Percentiles rank a stretch among this genome's conserved stretches.
phyloP scores from a whole-genome alignment of 2,888 invertebrate genomes.

The Dryocosmus kuriphilus region DNA sequence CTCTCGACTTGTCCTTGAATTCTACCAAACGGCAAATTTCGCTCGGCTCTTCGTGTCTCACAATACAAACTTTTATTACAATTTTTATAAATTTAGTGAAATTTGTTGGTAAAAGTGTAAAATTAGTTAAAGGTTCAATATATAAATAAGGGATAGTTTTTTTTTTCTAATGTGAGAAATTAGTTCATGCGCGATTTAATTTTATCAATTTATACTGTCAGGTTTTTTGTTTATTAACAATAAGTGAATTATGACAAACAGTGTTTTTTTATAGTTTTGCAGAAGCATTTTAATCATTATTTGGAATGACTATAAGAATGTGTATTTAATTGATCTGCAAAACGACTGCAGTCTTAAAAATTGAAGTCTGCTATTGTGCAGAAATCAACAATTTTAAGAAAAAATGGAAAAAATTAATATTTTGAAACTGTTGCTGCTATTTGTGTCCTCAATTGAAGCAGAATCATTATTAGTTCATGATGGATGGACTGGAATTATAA shows the following conservation, averaged over 20 bases:
- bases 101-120: neutral
- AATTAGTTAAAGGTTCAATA: neutral
- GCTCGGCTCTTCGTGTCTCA: neutral
- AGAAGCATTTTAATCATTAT: neutral
- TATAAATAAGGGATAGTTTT: neutral
- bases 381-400: neutral
- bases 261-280: neutral
- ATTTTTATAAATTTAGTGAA: neutral
- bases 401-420: neutral
- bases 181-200: too few species aligned
- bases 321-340: neutral
- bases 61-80: neutral
- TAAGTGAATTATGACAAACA: neutral
- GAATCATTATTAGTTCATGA: slow-evolving; percentile 64
- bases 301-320: neutral
- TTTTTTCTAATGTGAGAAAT: neutral
- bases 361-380: neutral
- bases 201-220: neutral
- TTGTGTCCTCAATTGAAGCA: slow-evolving; percentile 47
- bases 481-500: slow-evolving; percentile 66
- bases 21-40: neutral
- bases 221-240: neutral
- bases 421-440: slow-evolving; percentile 38
- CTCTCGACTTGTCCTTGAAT: slow-evolving; percentile 11
- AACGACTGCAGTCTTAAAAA: neutral